Evolutionary conservation across 2,888 invertebrate species (phyloP).

Genomic region (Parasteatoda lunata): DNA sequence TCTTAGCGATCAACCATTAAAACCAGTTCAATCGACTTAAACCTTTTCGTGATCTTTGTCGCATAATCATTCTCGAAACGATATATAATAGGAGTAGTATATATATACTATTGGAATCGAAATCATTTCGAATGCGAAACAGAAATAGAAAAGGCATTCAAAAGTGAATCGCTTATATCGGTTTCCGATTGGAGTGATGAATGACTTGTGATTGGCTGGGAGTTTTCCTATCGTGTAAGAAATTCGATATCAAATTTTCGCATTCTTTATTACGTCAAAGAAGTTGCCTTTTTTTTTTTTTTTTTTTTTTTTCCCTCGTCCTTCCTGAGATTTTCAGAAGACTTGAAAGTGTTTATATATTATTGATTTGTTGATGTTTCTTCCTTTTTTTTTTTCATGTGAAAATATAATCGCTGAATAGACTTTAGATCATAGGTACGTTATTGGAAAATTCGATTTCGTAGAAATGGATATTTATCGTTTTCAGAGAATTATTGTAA

Average conservation of each 20-base stretch:
- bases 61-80: background rate
- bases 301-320: background rate
- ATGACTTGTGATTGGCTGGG: constrained; percentile 5
- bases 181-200: constrained; percentile 2
- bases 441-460: no score
- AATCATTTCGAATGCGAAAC: background rate
- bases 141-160: background rate
- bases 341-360: no score
- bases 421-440: no score
- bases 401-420: no score
- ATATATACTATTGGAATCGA: background rate
- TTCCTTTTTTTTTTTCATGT: no score
- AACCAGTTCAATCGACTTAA: background rate
- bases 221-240: constrained; percentile 3
- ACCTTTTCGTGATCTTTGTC: background rate
- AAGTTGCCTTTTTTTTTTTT: constrained; percentile 1
- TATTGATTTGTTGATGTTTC: no score
- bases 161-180: constrained; percentile 2
- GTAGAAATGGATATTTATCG: no score
- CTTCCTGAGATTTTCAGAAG: no score
- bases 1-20: background rate
- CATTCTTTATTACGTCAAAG: background rate
- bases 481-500: no score
- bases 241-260: constrained; percentile 2
- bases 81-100: background rate